These are phyloP conservation scores for Pitangus sulphuratus DNA, from an alignment of 2,797 vertebrate species.

Conservation along the genomic window DNA sequence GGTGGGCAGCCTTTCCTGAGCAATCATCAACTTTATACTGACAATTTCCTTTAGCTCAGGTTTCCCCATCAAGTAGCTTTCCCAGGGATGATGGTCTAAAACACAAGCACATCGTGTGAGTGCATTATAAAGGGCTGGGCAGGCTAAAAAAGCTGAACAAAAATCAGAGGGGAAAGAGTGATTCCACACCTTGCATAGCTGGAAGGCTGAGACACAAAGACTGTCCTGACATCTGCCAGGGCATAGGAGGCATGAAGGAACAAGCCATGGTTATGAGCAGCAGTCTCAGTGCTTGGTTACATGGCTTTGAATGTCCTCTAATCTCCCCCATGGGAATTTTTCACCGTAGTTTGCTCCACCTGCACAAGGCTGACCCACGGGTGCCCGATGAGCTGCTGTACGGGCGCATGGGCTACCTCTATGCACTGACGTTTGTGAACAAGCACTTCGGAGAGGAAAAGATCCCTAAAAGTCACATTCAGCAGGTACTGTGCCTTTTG, in stretches of 20 bases:
- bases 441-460: constrained; percentile 88
- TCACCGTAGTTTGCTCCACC: constrained; percentile 85
- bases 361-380: constrained; percentile 79
- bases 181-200: not conserved
- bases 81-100: not conserved
- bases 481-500: constrained; percentile 82
- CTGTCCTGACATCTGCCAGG: not conserved
- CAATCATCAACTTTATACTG: not conserved
- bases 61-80: not conserved
- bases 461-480: constrained; percentile 88
- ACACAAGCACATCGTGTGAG: rapidly evolving
- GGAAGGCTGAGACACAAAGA: not conserved
- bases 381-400: constrained; percentile 93
- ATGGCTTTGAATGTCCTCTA: not conserved
- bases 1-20: not conserved
- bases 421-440: constrained; percentile 90
- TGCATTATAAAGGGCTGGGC: not conserved
- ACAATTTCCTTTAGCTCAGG: not conserved
- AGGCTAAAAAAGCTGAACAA: not conserved
- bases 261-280: not conserved
- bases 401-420: constrained; percentile 90
- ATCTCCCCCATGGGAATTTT: not conserved
- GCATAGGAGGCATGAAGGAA: not conserved
- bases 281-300: not conserved
- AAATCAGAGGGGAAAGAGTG: not conserved